These are phyloP conservation scores for Corythornis leucogaster DNA, from an alignment of 2,797 vertebrate species.

Conservation along the genomic window DNA sequence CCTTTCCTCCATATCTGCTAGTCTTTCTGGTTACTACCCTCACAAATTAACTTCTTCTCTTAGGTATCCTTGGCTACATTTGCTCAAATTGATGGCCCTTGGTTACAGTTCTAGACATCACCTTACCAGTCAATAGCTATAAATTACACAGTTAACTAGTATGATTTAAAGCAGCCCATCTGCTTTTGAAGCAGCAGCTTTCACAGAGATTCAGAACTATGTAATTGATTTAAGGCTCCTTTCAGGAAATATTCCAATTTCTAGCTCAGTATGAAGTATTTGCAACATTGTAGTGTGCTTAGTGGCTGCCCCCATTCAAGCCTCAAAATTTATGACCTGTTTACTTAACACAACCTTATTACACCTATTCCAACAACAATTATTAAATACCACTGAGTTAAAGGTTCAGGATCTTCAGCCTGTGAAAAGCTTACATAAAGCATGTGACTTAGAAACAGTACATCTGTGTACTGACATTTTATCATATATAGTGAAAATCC, in stretches of 20 bases:
- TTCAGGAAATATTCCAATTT: neutral
- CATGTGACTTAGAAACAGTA: neutral
- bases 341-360: slow-evolving; percentile 52
- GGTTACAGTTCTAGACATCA: neutral
- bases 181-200: slow-evolving; percentile 23
- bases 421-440: neutral
- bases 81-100: slow-evolving; percentile 10
- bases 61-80: slow-evolving; percentile 20
- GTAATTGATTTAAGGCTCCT: neutral
- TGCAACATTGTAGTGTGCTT: neutral
- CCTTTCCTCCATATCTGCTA: neutral
- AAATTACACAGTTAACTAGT: neutral
- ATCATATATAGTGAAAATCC: neutral
- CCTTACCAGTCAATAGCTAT: slow-evolving; percentile 10
- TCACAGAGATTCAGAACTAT: neutral
- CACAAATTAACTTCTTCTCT: slow-evolving; percentile 43
- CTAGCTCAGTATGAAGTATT: neutral
- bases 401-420: slow-evolving; percentile 55
- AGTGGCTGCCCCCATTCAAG: neutral
- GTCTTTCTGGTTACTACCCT: slow-evolving; percentile 25
- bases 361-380: slow-evolving; percentile 37
- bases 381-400: slow-evolving; percentile 55
- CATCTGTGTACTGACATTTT: neutral
- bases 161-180: slow-evolving; percentile 18
- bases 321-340: neutral